Evolutionary conservation across 1,140 invertebrate species (phyloP), one percentile per base, ranked within the genome.

Genomic region (Adoxophyes honmai): DNA sequence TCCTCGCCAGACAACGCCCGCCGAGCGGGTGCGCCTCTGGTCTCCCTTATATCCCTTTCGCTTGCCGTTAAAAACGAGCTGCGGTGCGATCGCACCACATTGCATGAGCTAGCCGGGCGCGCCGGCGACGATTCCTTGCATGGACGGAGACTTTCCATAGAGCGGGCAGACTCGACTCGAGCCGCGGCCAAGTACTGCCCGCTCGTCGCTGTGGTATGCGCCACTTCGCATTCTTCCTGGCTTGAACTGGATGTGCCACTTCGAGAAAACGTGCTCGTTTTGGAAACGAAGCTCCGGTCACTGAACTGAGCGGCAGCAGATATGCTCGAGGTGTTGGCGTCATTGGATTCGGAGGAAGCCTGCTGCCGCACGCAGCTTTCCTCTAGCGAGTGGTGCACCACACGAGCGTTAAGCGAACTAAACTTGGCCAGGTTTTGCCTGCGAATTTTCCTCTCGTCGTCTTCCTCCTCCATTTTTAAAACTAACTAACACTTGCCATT

Each of bases 61-160:
- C 92, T 93, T 0, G 92, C 90, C 0, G 93, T 93, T 1, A 93
- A 75, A 60, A 94, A 92, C 70, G 91, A 88, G 62, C 90, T 89
- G 38, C 78, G 67, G 60, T 75, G 84, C 37, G 67, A 78, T 59
- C 89, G 77, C 11, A 90, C 81, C n/a, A 81, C 82, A 1, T 82
- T 86, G 57, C 86, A 86, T n/a, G 85, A 86, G 60, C 86, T 86
- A 7, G 81, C 76, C n/a, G 86, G 75, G 57, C 83, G 83, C 33
- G 80, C 88, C 13, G 89, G 78, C 0, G 87, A 75, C 3, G 78
- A 78, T 33, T 91, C 81, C 70, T 91, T 91, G 4, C 85, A 87
- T 52, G 91, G 90, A 62, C 89, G 90, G 66, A 93, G 81, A 57
- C 92, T 93, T 66, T 95, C 94, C 93, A 94, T 94, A 0, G 93